These are phyloP conservation scores for Antheraea pernyi DNA, from an alignment of 1,140 invertebrate genomes.

Conservation along the genomic window DNA sequence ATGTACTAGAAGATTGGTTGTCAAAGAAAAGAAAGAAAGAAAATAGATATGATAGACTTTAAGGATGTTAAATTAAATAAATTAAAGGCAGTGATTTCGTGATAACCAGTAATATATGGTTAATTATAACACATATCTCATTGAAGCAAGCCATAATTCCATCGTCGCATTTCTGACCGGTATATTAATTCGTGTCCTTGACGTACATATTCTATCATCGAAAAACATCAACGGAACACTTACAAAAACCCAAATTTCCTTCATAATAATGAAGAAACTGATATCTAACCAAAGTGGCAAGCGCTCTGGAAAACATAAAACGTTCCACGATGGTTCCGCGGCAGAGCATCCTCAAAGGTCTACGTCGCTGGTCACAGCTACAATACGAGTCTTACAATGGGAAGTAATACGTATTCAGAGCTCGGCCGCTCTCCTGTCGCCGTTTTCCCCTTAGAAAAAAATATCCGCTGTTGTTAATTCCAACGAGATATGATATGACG, in stretches of 20 bases:
- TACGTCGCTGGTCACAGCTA: slow-evolving; percentile 21
- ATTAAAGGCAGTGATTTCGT: too few relatives aligned
- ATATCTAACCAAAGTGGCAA: slow-evolving; percentile 8
- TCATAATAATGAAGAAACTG: slow-evolving; percentile 40
- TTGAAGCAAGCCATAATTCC: too few relatives aligned
- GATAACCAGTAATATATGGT: too few relatives aligned
- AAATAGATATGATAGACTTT: too few relatives aligned
- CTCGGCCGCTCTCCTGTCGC: slow-evolving; percentile 23
- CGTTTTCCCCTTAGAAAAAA: slow-evolving; percentile 36
- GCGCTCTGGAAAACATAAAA: neutral
- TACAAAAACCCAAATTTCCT: slow-evolving; percentile 29
- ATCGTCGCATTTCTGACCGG: neutral
- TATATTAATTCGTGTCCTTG: neutral
- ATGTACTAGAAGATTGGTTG: too few relatives aligned
- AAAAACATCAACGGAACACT: slow-evolving; percentile 18
- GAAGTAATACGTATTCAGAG: slow-evolving; percentile 41
- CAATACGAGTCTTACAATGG: slow-evolving; percentile 35
- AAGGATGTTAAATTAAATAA: too few relatives aligned
- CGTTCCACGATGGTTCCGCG: neutral
- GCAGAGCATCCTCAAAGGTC: slow-evolving; percentile 12
- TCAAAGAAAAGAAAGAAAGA: too few relatives aligned
- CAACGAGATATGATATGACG: slow-evolving; percentile 41
- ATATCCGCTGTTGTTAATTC: slow-evolving; percentile 48
- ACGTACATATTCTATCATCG: neutral
- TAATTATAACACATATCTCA: too few relatives aligned